A percentile compares a stretch with the other conserved stretches of the same genome.
Conservation (phyloP, 2,797 vertebrate genomes). For the Tapirus indicus region DNA sequence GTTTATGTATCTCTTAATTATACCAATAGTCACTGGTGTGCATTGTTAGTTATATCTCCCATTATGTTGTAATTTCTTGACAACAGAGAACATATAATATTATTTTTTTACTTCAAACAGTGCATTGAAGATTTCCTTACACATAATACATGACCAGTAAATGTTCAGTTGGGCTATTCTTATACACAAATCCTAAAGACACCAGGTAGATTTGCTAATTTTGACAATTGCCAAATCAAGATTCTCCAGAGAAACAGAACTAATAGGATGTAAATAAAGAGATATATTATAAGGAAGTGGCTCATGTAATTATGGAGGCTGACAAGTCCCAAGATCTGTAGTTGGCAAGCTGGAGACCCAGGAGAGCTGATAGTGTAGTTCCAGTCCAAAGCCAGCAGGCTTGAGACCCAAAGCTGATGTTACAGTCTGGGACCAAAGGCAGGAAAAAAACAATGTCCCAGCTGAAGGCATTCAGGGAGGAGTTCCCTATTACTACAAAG, state of each 20-base stretch:
- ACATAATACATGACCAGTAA: not conserved
- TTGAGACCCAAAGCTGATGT: not conserved
- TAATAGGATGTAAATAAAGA: not conserved
- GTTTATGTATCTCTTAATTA: not conserved
- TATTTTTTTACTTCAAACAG: not conserved
- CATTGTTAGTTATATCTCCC: not conserved
- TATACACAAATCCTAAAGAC: not conserved
- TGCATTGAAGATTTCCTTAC: not conserved
- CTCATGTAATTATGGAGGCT: not conserved
- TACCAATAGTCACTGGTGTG: not conserved
- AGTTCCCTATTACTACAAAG: not conserved
- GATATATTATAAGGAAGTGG: not conserved
- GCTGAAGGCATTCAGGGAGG: not conserved
- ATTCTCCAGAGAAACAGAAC: not conserved
- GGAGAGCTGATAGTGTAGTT: not conserved
- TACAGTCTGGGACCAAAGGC: not conserved
- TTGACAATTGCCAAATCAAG: not conserved
- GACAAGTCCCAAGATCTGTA: not conserved
- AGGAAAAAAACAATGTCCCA: not conserved
- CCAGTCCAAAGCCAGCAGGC: not conserved
- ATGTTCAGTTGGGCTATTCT: not conserved
- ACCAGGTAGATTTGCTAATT: not conserved
- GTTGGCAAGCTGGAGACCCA: not conserved
- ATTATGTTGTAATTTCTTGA: not conserved
- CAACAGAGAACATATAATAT: not conserved